Evolutionary conservation across 2,888 invertebrate species (phyloP).

Genomic region (Teleogryllus oceanicus): DNA sequence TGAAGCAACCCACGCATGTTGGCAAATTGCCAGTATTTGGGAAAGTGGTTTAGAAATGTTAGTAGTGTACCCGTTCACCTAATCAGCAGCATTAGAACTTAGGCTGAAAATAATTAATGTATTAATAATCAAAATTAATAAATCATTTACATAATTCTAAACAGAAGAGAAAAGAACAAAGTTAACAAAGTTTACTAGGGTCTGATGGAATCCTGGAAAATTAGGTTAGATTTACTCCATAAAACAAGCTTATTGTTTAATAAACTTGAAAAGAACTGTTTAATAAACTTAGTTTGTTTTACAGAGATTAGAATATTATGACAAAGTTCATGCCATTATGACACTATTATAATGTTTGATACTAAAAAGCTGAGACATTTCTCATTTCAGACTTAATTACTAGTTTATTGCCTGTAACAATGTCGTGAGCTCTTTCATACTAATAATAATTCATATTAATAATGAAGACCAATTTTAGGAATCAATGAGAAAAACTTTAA

Average conservation of each 20-base stretch:
- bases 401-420: background rate
- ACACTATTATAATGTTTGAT: background rate
- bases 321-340: background rate
- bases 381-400: too few relatives aligned
- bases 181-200: conserved; percentile 1
- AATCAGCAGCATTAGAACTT: conserved; percentile 10
- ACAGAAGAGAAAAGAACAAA: conserved; percentile 18
- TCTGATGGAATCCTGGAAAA: background rate
- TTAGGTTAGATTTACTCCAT: background rate
- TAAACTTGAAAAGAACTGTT: background rate
- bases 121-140: conserved; percentile 9
- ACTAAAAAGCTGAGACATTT: too few relatives aligned
- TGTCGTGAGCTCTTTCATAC: background rate
- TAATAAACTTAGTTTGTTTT: background rate
- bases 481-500: too few relatives aligned
- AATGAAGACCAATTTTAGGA: too few relatives aligned
- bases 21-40: background rate
- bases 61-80: conserved; percentile 1
- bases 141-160: conserved; percentile 1
- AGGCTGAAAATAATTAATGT: conserved; percentile 18
- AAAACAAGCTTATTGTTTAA: background rate
- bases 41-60: background rate
- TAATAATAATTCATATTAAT: too few relatives aligned
- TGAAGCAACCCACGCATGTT: background rate
- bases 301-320: conserved; percentile 1